phyloP scores from a whole-genome alignment of 2,113 vertebrate species.

The Vireo altiloquus region DNA sequence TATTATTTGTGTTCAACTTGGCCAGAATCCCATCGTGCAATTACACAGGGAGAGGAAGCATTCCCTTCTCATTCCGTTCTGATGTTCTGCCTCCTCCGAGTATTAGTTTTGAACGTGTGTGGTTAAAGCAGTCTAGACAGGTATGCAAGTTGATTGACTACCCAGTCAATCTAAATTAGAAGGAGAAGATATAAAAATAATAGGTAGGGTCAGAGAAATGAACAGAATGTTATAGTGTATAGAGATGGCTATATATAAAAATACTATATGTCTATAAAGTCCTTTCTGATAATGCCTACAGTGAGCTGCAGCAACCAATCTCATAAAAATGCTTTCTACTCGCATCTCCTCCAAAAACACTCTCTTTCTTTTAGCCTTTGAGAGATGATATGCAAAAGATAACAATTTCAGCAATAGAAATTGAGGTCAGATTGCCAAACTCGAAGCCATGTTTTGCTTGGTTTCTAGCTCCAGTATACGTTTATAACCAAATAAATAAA shows the following conservation, averaged over 20 bases:
- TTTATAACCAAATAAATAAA: background rate
- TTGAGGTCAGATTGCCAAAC: background rate
- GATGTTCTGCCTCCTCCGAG: background rate
- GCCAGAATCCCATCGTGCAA: background rate
- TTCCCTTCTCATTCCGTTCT: background rate
- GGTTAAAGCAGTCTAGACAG: conserved; percentile 14
- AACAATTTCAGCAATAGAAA: background rate
- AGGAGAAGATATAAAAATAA: conserved; percentile 9
- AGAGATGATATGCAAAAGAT: background rate
- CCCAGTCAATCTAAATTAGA: background rate
- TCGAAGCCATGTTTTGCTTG: background rate
- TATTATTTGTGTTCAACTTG: conserved; percentile 1
- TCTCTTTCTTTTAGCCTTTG: background rate
- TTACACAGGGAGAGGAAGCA: background rate
- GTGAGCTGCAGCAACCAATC: background rate
- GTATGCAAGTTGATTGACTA: background rate
- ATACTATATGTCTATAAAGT: background rate
- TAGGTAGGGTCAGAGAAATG: background rate
- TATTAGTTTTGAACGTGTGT: background rate
- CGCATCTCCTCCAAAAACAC: background rate
- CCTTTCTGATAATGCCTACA: background rate
- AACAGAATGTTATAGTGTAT: background rate
- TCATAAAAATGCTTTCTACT: conserved; percentile 10
- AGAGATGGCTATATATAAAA: background rate
- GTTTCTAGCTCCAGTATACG: background rate